Evolutionary conservation across 1,140 invertebrate species (phyloP), one percentile per base, ranked within the genome.

Genomic region (Vanessa atalanta): DNA sequence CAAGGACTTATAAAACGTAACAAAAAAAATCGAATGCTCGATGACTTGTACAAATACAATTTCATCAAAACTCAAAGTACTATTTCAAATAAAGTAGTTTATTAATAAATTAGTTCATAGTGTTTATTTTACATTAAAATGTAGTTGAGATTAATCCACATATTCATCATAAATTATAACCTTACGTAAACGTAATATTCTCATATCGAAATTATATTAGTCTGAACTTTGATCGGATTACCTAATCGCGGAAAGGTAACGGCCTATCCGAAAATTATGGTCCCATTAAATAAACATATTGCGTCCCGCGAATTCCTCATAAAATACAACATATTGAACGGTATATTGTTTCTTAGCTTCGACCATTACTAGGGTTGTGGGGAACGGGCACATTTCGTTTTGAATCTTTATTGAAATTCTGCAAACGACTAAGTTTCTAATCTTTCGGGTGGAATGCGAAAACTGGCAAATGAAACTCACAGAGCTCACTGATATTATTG

Each of bases 351-450:
- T 73, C 75, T 80, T 77, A 85, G 82, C 81, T 81, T 78, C 73
- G 70, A 48, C 55, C 68, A 70, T 70, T 70, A 70, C 47, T 57
- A 60, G 66, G 66, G 53, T 85, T 84, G 72, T 71, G 57, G 73
- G 75, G 75, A 64, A 79, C 78, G 76, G 48, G 77, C 69, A 89
- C 89, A 89, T 90, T 83, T 89, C 83, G 88, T 87, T 79, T 63
- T 76, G 75, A 65, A 76, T 82, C 86, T 88, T 86, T 89, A 90
- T 90, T 90, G 88, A 90, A 90, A 90, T 90, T 90, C 87, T 88
- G 79, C 51, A 78, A 78, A 78, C 77, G 82, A 83, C 79, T 83
- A 85, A 83, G 78, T 86, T 86, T 83, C 75, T 80, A 77, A 83
- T 85, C 82, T 81, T 57, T 66, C 57, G 71, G 48, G 11, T 60